A percentile compares a stretch with the other conserved stretches of the same genome.
Conservation (phyloP, 2,797 vertebrate species). For the Microchirus variegatus region DNA sequence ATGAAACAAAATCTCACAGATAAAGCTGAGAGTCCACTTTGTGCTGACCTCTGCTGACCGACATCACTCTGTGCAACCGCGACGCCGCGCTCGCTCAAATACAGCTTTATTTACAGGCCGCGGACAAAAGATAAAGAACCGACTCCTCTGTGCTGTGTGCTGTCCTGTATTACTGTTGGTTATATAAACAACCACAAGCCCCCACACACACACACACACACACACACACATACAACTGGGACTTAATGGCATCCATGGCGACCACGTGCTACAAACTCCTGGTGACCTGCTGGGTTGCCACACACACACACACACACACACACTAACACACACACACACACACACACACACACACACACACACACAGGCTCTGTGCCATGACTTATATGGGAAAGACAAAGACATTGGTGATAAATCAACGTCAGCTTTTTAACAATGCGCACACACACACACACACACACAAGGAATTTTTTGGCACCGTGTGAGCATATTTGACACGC, state of each 20-base stretch:
- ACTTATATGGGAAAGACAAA: conserved; percentile 73
- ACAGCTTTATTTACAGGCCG: conserved; percentile 12
- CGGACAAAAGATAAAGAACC: conserved; percentile 25
- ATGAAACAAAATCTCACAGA: too few relatives aligned
- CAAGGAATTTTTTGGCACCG: conserved; percentile 22
- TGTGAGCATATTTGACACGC: conserved; percentile 58
- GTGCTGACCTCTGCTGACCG: conserved; percentile 74
- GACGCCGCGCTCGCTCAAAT: conserved; percentile 10
- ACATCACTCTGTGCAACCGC: conserved; percentile 60
- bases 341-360: conserved; percentile 31
- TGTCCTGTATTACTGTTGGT: conserved; percentile 16
- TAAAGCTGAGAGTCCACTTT: too few relatives aligned
- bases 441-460: conserved; percentile 39
- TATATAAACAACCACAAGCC: conserved; percentile 23
- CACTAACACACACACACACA: conserved; percentile 23
- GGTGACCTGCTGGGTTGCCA: conserved; percentile 29
- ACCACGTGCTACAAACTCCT: conserved; percentile 40
- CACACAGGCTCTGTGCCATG: conserved; percentile 35
- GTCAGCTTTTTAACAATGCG: conserved; percentile 29
- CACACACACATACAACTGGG: conserved; percentile 37
- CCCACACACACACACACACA: conserved; percentile 38
- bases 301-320: conserved; percentile 27
- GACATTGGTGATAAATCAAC: conserved; percentile 63
- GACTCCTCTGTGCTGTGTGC: conserved; percentile 18
- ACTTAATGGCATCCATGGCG: conserved; percentile 48